Evolutionary conservation across 2,888 invertebrate genomes (phyloP), one percentile per base, ranked within the genome.

Genomic region (Hydrotaea cyrtoneurina): DNA sequence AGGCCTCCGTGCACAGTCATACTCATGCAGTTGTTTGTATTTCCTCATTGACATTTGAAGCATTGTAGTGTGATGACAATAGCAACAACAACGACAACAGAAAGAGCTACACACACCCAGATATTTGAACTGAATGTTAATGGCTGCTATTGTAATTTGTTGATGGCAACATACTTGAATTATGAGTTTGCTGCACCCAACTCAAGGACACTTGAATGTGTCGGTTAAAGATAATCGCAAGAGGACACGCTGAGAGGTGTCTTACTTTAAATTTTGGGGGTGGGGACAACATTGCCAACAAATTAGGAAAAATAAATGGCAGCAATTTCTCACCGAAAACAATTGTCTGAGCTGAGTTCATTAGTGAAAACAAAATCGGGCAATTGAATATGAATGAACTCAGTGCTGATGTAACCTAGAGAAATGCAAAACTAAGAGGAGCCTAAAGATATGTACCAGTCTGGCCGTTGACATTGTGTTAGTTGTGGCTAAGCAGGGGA

Each of bases 111-210:
- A 31, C 31, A 31, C 7, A 59, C 59, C 23, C 43, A 66, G 11
- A 19, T 23, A 69, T 23, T 69, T 69, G 21, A 46, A 69, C 46
- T 23, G 46, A 46, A 69, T 69, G 46, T 46, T 69, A 69, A 69
- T 69, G 23, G 69, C 39, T 46, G 46, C 69, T 69, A 69, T 39
- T 69, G 69, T 69, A 46, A 69, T 69, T 69, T n/a, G n/a, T 46
- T 19, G 69, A 43, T 69, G 39, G 69, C 69, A 69, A 43, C 69
- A 69, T 69, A 23, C 69, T 69, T 69, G 46, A 43, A 19, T 69
- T 69, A 69, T 69, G 69, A 46, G 23, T 43, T 17, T 39, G 17
- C 66, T 59, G 59, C 59, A 26, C 26, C 23, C 59, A 13, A 13
- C 26, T 10, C 31, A 62, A 23, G 23, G 31, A 36, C 31, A 62